Evolutionary conservation across 2,888 invertebrate genomes (phyloP), one percentile per base, ranked within the genome.

Genomic region (Philhelius pedissequus): DNA sequence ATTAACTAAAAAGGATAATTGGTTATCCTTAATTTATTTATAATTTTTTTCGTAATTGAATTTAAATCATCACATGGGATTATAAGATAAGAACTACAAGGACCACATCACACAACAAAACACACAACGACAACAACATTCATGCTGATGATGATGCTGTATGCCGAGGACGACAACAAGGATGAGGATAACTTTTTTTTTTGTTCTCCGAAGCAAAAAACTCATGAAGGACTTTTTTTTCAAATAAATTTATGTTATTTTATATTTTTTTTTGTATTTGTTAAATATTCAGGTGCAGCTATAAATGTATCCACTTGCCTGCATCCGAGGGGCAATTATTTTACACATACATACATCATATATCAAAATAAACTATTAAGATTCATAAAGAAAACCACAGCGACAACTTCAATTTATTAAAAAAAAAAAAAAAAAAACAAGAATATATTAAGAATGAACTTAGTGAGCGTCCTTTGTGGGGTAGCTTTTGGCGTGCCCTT

Each of bases 401-500:
- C 43, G 20, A 45, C 30, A 38, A 15, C n/a, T 20, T 22, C 7
- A 27, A 27, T 2, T n/a, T n/a, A n/a, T n/a, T 3, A n/a, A 7
- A 35, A 0, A n/a, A 20, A 64, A n/a, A 20, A 30, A 32, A 45
- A 43, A n/a, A n/a, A 20, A 43, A 25, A 43, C 13, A 13, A 40
- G 8, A 5, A 18, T 18, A 40, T n/a, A n/a, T n/a, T n/a, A 60
- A 7, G 11, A 43, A 27, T 4, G 2, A 9, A 62, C 3, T 22
- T 45, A 75, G 56, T 66, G 54, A 79, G 83, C 83, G 79, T 84
- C 84, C 80, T 84, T 80, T 84, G 80, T 80, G 84, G 84, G 84
- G 84, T 80, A 80, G 84, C 84, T 84, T 84, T 84, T 76, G 84
- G 84, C 80, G 84, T 84, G 84, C 84, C 84, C 80, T 80, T 84